phyloP scores from a whole-genome alignment of 1,140 invertebrate genomes.

The Ganaspis sp. region DNA sequence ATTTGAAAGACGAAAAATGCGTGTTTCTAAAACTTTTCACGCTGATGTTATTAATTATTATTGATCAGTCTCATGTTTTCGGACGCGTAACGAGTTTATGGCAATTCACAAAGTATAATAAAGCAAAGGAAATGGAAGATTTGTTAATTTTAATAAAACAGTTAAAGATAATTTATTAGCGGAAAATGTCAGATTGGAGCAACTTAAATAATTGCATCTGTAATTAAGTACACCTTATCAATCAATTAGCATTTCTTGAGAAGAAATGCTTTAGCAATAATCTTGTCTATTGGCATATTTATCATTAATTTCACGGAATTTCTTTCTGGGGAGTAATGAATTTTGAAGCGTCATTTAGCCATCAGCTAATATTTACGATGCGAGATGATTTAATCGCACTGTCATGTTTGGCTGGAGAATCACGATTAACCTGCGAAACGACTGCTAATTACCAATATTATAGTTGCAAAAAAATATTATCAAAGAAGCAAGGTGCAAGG shows the following conservation, averaged over 20 bases:
- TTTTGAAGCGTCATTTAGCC: background rate
- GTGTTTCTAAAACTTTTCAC: too few species aligned
- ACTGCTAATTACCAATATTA: background rate
- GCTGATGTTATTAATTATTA: too few species aligned
- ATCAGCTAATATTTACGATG: background rate
- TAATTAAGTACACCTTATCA: background rate
- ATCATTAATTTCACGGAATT: background rate
- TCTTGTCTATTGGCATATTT: conserved; percentile 10
- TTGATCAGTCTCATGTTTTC: too few species aligned
- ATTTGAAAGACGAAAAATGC: too few species aligned
- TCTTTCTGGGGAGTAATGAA: background rate
- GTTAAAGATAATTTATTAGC: background rate
- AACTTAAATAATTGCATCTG: background rate
- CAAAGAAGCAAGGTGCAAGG: background rate
- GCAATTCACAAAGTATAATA: too few species aligned
- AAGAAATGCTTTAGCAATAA: background rate
- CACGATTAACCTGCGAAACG: background rate
- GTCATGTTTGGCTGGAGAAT: background rate
- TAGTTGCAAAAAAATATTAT: background rate
- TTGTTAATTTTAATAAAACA: background rate
- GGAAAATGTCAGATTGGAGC: background rate
- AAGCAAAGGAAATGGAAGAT: too few species aligned
- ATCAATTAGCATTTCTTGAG: too few species aligned
- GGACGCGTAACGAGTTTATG: too few species aligned
- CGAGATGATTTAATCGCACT: background rate